Evolutionary conservation across 2,888 invertebrate genomes (phyloP), one percentile per base, ranked within the genome.

Genomic region (Ectobius pallidus): DNA sequence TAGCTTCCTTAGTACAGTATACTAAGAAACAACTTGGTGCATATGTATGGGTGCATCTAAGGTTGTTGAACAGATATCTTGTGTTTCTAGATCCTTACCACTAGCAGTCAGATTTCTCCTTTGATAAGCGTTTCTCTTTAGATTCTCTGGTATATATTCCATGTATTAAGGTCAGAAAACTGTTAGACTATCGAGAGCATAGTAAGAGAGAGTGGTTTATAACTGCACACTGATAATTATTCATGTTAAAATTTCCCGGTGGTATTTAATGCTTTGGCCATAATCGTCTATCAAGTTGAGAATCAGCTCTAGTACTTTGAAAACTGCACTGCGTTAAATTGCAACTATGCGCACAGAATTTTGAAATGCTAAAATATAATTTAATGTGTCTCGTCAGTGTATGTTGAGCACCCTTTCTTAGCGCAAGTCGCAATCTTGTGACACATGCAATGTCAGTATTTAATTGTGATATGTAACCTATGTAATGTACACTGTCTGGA

Each of bases 391-490:
- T 63, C 39, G 63, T 63, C 42, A 42, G 32, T 63, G 63, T 63
- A 63, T 25, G 52, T 25, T 52, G 25, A 52, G 52, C 52, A 52
- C 52, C 22, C 52, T 52, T 52, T 52, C 11, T 25, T 52, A 25
- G 25, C n/a, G n/a, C 25, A 18, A 63, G 63, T 63, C 39, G 39
- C 42, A 63, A 63, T 22, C 63, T 63, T 55, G 69, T 69, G 30
- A 69, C 69, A 39, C 39, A 69, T 22, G 32, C 46, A 46, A 20
- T 72, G 68, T 68, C 70, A 73, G 73, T 73, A 73, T 70, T 70
- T 65, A 58, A 73, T 72, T 72, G 70, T 73, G 73, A 73, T 73
- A 73, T 69, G 69, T 69, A 58, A 62, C 62, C 62, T 34, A 39
- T 62, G 20, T n/a, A 49, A 22, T 49, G 49, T 49, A 52, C 20